Percentiles rank a stretch among this genome's conserved stretches.
Conservation (phyloP, 2,113 vertebrate species). For the Lutjanus erythropterus region DNA sequence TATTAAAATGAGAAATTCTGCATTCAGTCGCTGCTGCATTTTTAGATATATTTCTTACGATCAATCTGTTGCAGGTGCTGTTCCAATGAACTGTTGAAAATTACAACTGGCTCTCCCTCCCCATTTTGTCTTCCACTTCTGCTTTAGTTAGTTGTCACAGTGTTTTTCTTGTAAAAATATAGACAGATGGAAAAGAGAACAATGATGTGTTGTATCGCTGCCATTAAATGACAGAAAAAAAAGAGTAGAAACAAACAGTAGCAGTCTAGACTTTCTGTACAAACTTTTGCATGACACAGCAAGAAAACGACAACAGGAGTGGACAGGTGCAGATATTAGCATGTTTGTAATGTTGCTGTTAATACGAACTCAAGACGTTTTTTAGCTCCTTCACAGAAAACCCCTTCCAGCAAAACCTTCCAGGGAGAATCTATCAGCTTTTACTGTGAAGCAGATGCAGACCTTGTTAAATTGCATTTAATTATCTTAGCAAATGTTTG, state of each 20-base stretch:
- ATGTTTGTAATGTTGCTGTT: not conserved
- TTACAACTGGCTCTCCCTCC: slow-evolving; percentile 19
- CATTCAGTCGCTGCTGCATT: not conserved
- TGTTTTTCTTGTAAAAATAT: slow-evolving; percentile 13
- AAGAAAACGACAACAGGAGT: not conserved
- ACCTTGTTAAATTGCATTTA: slow-evolving; percentile 13
- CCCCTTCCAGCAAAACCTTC: not conserved
- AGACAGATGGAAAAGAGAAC: slow-evolving; percentile 30
- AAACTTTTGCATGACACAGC: slow-evolving; percentile 13
- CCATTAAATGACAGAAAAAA: not conserved
- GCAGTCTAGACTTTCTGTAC: not conserved
- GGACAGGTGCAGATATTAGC: slow-evolving; percentile 5
- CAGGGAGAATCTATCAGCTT: not conserved
- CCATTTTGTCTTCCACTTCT: slow-evolving; percentile 19
- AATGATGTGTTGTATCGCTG: slow-evolving; percentile 15
- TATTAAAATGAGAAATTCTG: slow-evolving; percentile 6
- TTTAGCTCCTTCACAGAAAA: slow-evolving; percentile 9
- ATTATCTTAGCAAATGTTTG: slow-evolving; percentile 22
- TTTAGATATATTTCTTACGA: not conserved
- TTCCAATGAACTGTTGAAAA: slow-evolving; percentile 15
- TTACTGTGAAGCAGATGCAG: slow-evolving; percentile 13
- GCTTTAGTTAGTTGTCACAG: slow-evolving; percentile 6
- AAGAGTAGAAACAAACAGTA: not conserved
- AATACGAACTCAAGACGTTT: not conserved
- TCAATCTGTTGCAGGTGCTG: slow-evolving; percentile 5